Conservation (phyloP, 2,888 invertebrate species). For the Drosophila tripunctata region DNA sequence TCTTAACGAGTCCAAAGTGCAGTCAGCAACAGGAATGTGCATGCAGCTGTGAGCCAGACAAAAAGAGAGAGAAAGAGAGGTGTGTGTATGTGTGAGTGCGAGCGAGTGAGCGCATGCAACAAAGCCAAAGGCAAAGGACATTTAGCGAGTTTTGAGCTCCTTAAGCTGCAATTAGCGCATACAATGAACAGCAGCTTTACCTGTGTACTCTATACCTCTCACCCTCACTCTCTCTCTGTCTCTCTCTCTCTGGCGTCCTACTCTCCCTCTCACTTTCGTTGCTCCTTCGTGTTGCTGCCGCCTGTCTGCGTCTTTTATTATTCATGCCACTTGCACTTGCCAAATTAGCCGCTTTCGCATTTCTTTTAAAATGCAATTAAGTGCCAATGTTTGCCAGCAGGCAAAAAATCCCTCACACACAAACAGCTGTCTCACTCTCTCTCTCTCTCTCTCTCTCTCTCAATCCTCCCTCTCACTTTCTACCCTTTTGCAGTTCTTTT, state of each 20-base stretch:
- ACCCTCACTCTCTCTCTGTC: background rate
- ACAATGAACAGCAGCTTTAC: conserved; percentile 50
- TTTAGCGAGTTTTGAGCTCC: conserved; percentile 43
- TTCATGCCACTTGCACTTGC: conserved; percentile 73
- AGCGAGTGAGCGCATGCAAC: conserved; percentile 1
- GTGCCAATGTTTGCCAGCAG: conserved; percentile 62
- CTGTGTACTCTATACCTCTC: background rate
- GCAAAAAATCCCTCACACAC: conserved; percentile 20
- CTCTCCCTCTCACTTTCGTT: background rate
- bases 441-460: background rate
- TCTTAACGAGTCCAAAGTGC: conserved; percentile 65
- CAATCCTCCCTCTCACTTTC: background rate
- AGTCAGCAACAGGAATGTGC: conserved; percentile 35
- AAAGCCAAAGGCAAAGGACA: conserved; percentile 42
- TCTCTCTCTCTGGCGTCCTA: background rate
- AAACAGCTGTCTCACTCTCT: background rate
- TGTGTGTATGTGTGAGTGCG: background rate
- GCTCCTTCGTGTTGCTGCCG: background rate
- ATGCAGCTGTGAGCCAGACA: conserved; percentile 17
- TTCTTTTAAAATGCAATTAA: conserved; percentile 75
- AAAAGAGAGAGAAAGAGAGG: background rate
- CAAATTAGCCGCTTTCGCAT: conserved; percentile 69
- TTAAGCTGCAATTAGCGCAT: conserved; percentile 73
- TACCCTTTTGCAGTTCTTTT: background rate
- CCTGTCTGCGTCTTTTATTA: conserved; percentile 60